Base-by-base conservation (phyloP, 2,113 vertebrate genomes). In the Oriolus oriolus region DNA sequence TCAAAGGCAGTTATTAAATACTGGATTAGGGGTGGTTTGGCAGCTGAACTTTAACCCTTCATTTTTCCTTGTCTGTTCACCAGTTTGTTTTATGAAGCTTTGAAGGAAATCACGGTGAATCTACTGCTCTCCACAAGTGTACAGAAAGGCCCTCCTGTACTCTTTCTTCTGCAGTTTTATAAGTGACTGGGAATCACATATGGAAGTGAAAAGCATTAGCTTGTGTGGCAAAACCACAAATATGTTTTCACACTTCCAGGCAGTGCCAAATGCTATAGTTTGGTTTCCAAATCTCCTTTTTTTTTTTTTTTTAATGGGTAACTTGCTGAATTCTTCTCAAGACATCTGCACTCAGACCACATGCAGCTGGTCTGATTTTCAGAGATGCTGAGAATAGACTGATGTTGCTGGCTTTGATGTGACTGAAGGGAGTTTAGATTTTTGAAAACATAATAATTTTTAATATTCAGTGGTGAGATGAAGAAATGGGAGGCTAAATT, bases 141-240 rank as follows among this genome's bases (percentile, higher is more conserved):
- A 6, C 6, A 41, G n/a, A 31, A 28, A 23, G 39, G 13, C 35
- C 16, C 8, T 69, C 47, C 37, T 57, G 0, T 39, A 1, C 31
- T 28, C 16, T 16, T 28, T 28, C 63, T 44, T 59, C 9, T 13
- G 42, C 66, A 77, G 28, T 45, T 91, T 65, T 77, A 1, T 18
- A 16, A 52, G 42, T 53, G 45, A 41, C 28, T 60, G 59, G 52
- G 21, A 87, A 41, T 50, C 54, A 45, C 39, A 53, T 27, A 10
- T 20, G 44, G 31, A 57, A 92, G 23, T 35, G 31, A 52, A 89
- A 75, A 61, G 7, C 44, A 56, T 79, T 82, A 54, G 30, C 45
- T 59, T 73, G 37, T 81, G 50, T 65, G 64, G 54, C 45, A 91
- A 84, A 95, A 42, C 5, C 49, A 54, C 60, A 78, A n/a, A 66